Percentiles rank a stretch among this genome's conserved stretches.
phyloP scores from a whole-genome alignment of 2,888 invertebrate species.

The Sthenelais limicola region DNA sequence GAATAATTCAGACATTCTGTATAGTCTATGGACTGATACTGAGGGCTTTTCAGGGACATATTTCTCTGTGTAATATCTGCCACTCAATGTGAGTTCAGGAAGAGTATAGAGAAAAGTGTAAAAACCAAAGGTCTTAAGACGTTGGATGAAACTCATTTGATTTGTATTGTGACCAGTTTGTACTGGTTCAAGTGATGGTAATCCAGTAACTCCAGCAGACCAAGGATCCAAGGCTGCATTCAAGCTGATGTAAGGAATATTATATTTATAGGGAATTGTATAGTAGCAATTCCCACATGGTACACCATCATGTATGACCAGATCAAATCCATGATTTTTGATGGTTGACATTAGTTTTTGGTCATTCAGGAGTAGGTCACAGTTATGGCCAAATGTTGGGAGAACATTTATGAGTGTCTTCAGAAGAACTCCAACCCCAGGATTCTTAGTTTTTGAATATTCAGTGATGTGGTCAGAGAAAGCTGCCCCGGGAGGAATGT shows the following conservation, averaged over 20 bases:
- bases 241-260: slow-evolving; percentile 5
- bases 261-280: slow-evolving; percentile 19
- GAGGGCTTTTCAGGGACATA: slow-evolving; percentile 6
- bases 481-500: not conserved
- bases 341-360: not conserved
- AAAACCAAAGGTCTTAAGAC: not conserved
- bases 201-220: not conserved
- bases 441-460: not conserved
- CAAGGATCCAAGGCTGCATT: not conserved
- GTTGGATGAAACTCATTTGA: slow-evolving; percentile 2
- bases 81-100: not conserved
- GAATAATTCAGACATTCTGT: slow-evolving; percentile 11
- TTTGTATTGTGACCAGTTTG: not conserved
- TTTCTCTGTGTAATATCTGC: not conserved
- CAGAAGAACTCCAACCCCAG: not conserved
- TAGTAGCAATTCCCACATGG: not conserved
- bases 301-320: slow-evolving; percentile 1
- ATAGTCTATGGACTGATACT: not conserved
- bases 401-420: too few relatives aligned
- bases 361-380: not conserved
- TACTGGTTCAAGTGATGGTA: not conserved
- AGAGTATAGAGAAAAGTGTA: not conserved
- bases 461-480: not conserved
- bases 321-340: not conserved
- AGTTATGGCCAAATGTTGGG: not conserved